phyloP scores from a whole-genome alignment of 2,888 invertebrate genomes.

The Standfussiana lucernea region DNA sequence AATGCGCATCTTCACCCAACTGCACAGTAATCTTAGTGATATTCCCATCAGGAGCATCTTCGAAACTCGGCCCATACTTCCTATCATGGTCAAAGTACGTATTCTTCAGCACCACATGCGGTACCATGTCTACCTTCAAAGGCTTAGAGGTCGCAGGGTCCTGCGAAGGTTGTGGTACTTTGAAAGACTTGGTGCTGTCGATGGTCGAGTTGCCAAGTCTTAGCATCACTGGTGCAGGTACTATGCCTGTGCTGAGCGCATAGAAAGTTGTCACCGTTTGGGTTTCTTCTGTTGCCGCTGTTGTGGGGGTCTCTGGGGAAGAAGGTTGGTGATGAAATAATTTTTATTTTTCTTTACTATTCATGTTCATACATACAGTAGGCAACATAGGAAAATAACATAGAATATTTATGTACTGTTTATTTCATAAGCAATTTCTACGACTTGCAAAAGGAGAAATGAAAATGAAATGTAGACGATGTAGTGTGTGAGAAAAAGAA shows the following conservation, averaged over 20 bases:
- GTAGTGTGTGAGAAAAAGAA: too few relatives aligned
- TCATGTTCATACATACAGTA: too few relatives aligned
- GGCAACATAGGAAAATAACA: too few relatives aligned
- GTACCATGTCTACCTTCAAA: constrained; percentile 77
- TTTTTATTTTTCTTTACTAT: too few relatives aligned
- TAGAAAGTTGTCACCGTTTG: constrained; percentile 87
- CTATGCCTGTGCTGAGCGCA: constrained; percentile 84
- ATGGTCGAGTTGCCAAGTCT: constrained; percentile 88
- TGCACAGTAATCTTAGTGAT: constrained; percentile 93
- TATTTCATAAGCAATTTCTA: too few relatives aligned
- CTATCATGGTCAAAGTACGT: constrained; percentile 88
- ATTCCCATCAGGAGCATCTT: constrained; percentile 90
- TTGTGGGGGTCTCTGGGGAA: constrained; percentile 78
- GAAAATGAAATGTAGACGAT: too few relatives aligned
- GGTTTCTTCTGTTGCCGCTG: constrained; percentile 78
- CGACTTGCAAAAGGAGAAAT: too few relatives aligned
- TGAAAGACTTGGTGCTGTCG: constrained; percentile 88
- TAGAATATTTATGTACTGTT: too few relatives aligned
- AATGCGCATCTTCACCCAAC: constrained; percentile 93
- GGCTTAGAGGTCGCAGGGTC: constrained; percentile 65
- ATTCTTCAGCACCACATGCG: constrained; percentile 85
- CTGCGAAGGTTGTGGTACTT: constrained; percentile 84
- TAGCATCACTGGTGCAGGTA: constrained; percentile 86
- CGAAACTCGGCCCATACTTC: constrained; percentile 94
- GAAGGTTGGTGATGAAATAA: neutral